Evolutionary conservation across 2,888 invertebrate genomes (phyloP).

Genomic region (Drosophila mimica): DNA sequence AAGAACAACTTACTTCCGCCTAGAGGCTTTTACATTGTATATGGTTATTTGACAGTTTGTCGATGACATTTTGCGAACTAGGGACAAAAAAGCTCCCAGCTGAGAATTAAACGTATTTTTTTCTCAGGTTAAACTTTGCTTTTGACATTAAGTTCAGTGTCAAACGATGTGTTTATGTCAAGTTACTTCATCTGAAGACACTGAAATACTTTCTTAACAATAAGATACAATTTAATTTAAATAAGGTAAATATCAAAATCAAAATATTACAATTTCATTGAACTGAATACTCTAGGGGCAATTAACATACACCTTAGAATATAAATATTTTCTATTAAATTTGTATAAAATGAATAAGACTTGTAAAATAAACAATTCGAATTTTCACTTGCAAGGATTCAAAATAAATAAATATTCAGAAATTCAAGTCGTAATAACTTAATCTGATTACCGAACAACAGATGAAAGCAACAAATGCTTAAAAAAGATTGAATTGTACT

Average conservation of each 20-base stretch:
- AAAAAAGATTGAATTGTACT: constrained; percentile 29
- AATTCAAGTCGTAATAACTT: constrained; percentile 4
- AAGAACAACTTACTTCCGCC: constrained; percentile 53
- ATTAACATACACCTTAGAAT: background rate
- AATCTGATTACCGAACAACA: constrained; percentile 9
- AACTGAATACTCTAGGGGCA: background rate
- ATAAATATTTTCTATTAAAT: background rate
- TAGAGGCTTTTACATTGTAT: constrained; percentile 44
- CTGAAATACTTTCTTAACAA: background rate
- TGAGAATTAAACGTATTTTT: constrained; percentile 19
- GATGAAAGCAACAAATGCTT: background rate
- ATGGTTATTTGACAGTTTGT: constrained; percentile 53
- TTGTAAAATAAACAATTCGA: background rate
- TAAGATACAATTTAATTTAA: background rate
- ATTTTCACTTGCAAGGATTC: background rate
- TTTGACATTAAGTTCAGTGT: constrained; percentile 17
- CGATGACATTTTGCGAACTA: constrained; percentile 30
- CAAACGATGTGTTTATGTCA: constrained; percentile 6
- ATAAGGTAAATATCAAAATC: background rate
- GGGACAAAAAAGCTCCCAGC: constrained; percentile 17
- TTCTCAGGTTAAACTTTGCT: constrained; percentile 15
- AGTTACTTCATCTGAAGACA: background rate
- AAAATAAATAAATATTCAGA: background rate
- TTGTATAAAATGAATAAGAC: background rate
- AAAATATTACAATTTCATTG: background rate